Evolutionary conservation across 2,888 invertebrate genomes (phyloP).

Genomic region (Ectemnius lituratus): DNA sequence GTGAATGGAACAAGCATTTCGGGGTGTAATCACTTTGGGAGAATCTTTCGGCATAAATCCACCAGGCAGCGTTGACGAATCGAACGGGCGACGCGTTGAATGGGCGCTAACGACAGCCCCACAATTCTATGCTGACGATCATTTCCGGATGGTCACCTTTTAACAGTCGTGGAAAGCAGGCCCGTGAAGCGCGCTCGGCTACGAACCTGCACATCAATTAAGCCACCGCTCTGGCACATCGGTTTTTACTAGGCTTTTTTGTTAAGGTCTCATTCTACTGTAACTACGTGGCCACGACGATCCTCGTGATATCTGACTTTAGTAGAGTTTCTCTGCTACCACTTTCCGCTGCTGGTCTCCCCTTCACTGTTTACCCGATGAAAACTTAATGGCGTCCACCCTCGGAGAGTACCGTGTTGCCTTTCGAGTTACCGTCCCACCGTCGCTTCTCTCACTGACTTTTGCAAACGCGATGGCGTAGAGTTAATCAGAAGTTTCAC

Average conservation of each 20-base stretch:
- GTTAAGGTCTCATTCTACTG: slow-evolving; percentile 8
- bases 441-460: neutral
- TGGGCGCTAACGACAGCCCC: slow-evolving; percentile 48
- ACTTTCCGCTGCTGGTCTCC: neutral
- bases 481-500: slow-evolving; percentile 50
- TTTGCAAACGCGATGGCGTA: slow-evolving; percentile 28
- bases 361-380: slow-evolving; percentile 36
- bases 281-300: no score
- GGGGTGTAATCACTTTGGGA: neutral
- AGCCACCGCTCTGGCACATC: neutral
- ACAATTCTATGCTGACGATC: slow-evolving; percentile 20
- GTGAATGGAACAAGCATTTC: neutral
- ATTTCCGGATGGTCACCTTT: slow-evolving; percentile 19
- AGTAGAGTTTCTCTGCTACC: slow-evolving; percentile 6
- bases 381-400: slow-evolving; percentile 45
- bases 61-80: slow-evolving; percentile 21
- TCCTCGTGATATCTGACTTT: neutral
- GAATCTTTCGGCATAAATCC: slow-evolving; percentile 9
- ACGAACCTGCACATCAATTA: neutral
- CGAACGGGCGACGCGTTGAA: slow-evolving; percentile 21
- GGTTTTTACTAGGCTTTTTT: neutral
- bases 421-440: slow-evolving; percentile 14
- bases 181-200: neutral
- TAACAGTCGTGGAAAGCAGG: slow-evolving; percentile 14
- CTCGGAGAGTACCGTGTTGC: neutral